Evolutionary conservation across 2,888 invertebrate genomes (phyloP).

Genomic region (Tenthredo mesomela): DNA sequence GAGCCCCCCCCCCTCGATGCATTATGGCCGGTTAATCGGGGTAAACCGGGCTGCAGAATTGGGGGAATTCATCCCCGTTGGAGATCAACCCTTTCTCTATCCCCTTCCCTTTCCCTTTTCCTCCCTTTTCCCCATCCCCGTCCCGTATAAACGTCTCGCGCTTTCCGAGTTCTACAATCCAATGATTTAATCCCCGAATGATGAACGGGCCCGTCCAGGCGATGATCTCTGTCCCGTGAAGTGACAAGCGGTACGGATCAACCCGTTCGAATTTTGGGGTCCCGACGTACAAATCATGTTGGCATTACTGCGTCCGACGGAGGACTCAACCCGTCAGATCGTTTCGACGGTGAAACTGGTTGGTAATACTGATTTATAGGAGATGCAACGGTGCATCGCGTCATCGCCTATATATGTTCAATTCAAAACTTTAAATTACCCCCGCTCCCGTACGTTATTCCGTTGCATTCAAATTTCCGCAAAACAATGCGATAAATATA

Average conservation of each 20-base stretch:
- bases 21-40: conserved; percentile 47
- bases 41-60: conserved; percentile 2
- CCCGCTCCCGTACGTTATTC: neutral
- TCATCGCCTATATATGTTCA: neutral
- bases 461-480: neutral
- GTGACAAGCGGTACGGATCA: conserved; percentile 78
- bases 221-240: conserved; percentile 76
- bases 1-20: neutral
- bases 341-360: conserved; percentile 59
- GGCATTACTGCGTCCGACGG: conserved; percentile 76
- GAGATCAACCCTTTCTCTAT: conserved; percentile 60
- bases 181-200: conserved; percentile 77
- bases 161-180: conserved; percentile 65
- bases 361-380: conserved; percentile 76
- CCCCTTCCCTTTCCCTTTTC: conserved; percentile 18
- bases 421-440: conserved; percentile 4
- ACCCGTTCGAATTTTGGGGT: conserved; percentile 64
- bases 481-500: no score
- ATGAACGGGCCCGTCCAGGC: conserved; percentile 75
- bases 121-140: neutral
- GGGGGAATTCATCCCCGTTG: conserved; percentile 52
- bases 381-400: conserved; percentile 63
- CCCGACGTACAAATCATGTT: conserved; percentile 75
- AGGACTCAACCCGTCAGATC: conserved; percentile 73
- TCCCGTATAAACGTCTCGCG: conserved; percentile 53